Conservation (phyloP, 1,140 invertebrate genomes). For the Sarcophaga peregrina region DNA sequence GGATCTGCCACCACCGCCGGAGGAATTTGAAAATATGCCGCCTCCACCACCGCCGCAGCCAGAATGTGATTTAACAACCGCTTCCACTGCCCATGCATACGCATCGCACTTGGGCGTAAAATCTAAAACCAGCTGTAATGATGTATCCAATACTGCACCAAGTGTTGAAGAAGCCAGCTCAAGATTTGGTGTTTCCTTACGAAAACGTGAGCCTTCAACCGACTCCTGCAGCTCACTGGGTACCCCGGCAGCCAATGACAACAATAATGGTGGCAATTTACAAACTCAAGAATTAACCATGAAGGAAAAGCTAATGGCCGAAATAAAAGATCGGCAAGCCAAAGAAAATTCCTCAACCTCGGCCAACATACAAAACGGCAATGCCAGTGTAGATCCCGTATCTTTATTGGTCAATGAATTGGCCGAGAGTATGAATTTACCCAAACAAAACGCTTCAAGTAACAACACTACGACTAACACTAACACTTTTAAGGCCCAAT, state of each 20-base stretch:
- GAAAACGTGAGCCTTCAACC: slow-evolving; percentile 74
- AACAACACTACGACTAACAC: slow-evolving; percentile 45
- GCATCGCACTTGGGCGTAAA: slow-evolving; percentile 47
- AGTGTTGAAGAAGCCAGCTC: slow-evolving; percentile 78
- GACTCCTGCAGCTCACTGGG: slow-evolving; percentile 70
- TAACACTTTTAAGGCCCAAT: slow-evolving; percentile 71
- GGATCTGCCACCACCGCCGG: slow-evolving; percentile 79
- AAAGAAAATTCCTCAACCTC: slow-evolving; percentile 68
- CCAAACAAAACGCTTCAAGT: slow-evolving; percentile 54
- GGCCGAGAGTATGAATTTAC: slow-evolving; percentile 73
- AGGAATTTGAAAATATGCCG: slow-evolving; percentile 70
- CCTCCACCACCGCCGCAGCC: slow-evolving; percentile 58
- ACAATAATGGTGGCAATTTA: slow-evolving; percentile 46
- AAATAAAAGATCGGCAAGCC: slow-evolving; percentile 79
- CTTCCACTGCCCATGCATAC: slow-evolving; percentile 31
- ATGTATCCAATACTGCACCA: slow-evolving; percentile 74
- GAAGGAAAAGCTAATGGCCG: slow-evolving; percentile 85
- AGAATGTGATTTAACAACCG: slow-evolving; percentile 50
- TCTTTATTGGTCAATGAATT: slow-evolving; percentile 82
- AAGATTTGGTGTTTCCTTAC: slow-evolving; percentile 77
- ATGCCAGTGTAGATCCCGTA: slow-evolving; percentile 74
- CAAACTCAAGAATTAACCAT: slow-evolving; percentile 65
- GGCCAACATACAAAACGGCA: slow-evolving; percentile 48
- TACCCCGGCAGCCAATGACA: slow-evolving; percentile 63
- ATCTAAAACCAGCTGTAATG: slow-evolving; percentile 67